Conservation (phyloP, 2,888 invertebrate genomes). For the Oscheius sp. region DNA sequence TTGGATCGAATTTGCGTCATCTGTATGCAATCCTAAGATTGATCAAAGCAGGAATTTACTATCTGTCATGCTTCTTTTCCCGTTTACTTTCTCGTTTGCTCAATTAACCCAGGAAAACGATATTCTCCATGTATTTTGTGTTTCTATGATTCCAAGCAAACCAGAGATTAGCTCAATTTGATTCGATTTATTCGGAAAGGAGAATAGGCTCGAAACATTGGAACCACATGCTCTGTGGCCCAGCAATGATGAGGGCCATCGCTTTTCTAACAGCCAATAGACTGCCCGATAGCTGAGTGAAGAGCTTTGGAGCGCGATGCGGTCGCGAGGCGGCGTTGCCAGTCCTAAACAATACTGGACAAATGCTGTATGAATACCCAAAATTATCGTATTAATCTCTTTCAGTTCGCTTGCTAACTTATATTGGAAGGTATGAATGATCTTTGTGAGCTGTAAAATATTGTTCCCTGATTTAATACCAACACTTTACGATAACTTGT, state of each 20-base stretch:
- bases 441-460: not conserved
- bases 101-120: too few species aligned
- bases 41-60: slow-evolving; percentile 2
- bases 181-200: slow-evolving; percentile 12
- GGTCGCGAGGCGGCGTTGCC: slow-evolving; percentile 18
- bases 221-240: slow-evolving; percentile 28
- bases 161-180: not conserved
- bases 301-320: slow-evolving; percentile 20
- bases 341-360: not conserved
- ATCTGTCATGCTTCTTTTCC: not conserved
- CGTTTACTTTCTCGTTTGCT: not conserved
- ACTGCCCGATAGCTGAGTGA: slow-evolving; percentile 27
- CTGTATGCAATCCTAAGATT: not conserved
- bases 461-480: not conserved
- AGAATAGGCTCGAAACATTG: slow-evolving; percentile 3
- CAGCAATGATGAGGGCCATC: slow-evolving; percentile 37
- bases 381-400: too few species aligned
- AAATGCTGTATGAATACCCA: too few species aligned
- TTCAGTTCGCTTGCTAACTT: too few species aligned
- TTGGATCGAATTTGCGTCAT: slow-evolving; percentile 13
- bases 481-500: not conserved
- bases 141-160: too few species aligned
- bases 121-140: too few species aligned
- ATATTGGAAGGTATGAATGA: too few species aligned
- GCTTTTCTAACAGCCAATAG: slow-evolving; percentile 38